These are phyloP conservation scores for Drosophila ambigua DNA, from an alignment of 1,140 invertebrate genomes.

Conservation along the genomic window DNA sequence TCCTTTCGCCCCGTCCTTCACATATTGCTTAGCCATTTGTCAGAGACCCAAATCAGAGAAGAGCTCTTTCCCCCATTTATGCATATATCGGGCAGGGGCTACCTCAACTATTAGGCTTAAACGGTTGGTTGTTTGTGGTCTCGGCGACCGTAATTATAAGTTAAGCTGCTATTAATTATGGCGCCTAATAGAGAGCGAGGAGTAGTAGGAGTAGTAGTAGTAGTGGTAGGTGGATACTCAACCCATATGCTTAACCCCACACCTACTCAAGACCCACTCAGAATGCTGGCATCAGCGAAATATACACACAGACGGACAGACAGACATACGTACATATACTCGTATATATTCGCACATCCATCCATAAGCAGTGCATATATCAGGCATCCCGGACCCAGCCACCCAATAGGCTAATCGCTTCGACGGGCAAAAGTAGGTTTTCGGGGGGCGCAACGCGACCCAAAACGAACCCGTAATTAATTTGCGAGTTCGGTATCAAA, in stretches of 20 bases:
- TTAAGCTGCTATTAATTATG: constrained; percentile 81
- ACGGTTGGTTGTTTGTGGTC: constrained; percentile 71
- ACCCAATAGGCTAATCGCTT: constrained; percentile 59
- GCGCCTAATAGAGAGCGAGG: constrained; percentile 54
- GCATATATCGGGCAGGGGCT: constrained; percentile 31
- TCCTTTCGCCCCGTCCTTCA: background rate
- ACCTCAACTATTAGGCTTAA: constrained; percentile 79
- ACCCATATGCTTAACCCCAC: constrained; percentile 52
- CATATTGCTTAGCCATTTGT: constrained; percentile 22
- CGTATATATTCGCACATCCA: background rate
- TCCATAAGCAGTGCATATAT: too few species aligned
- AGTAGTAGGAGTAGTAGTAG: too few species aligned
- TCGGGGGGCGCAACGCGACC: constrained; percentile 36
- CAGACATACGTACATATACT: background rate
- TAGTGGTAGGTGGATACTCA: background rate
- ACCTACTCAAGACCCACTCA: constrained; percentile 10
- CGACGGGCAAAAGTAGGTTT: constrained; percentile 57
- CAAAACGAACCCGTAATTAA: constrained; percentile 73
- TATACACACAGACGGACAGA: background rate
- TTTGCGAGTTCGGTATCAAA: constrained; percentile 72
- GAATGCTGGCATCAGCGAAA: constrained; percentile 45
- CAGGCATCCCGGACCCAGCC: too few species aligned
- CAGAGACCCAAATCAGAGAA: constrained; percentile 35
- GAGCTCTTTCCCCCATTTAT: background rate
- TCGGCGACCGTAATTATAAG: constrained; percentile 79